Percentiles rank a stretch among this genome's conserved stretches.
Evolutionary conservation across 2,113 vertebrate species (phyloP).

Genomic region (Ameiurus melas): DNA sequence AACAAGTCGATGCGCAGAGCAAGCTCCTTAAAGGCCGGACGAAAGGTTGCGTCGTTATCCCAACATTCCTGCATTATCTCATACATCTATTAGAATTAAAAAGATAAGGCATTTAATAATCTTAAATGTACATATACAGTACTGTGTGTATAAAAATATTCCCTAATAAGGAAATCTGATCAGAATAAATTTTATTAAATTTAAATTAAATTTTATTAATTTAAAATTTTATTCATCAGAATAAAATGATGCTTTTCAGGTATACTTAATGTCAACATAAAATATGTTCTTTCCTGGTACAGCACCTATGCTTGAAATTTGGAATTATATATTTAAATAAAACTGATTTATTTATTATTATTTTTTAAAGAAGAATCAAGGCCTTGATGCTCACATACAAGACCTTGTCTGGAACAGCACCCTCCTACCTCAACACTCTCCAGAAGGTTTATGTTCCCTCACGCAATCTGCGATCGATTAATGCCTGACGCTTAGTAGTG

Average conservation of each 20-base stretch:
- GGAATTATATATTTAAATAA: not conserved
- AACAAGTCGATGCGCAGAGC: slow-evolving; percentile 81
- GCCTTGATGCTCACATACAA: no score
- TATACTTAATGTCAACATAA: not conserved
- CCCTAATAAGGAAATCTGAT: not conserved
- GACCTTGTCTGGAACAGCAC: no score
- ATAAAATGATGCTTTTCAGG: not conserved
- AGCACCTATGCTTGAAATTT: not conserved
- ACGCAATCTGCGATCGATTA: no score
- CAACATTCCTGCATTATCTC: slow-evolving; percentile 91
- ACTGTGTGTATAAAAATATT: not conserved
- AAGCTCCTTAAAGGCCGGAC: slow-evolving; percentile 86
- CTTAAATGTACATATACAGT: not conserved
- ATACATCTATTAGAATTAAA: slow-evolving; percentile 77
- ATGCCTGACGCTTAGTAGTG: no score
- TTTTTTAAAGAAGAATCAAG: not conserved
- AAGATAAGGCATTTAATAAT: not conserved
- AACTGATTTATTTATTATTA: not conserved
- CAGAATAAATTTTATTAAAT: no score
- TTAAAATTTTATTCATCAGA: not conserved
- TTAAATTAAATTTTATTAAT: no score
- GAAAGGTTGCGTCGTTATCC: slow-evolving; percentile 77
- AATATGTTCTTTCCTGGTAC: not conserved
- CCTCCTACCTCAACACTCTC: no score
- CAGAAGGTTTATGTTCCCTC: no score